phyloP scores from a whole-genome alignment of 2,888 invertebrate genomes.

The Malthinus seriepunctatus region DNA sequence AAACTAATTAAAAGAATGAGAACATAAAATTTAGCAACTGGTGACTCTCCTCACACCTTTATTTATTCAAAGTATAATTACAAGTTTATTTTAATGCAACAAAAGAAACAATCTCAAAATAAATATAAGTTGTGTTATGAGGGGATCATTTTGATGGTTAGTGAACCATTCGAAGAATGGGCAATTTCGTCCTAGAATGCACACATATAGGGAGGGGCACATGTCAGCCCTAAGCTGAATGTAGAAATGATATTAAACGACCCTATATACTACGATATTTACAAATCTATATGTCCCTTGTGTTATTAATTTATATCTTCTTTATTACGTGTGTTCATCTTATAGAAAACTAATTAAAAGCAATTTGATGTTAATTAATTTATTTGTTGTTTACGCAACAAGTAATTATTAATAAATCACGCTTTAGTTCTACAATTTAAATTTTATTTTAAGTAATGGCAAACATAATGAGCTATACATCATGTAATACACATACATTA shows the following conservation, averaged over 20 bases:
- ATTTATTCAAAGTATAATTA: too few species aligned
- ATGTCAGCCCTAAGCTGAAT: slow-evolving; percentile 15
- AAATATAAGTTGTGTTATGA: slow-evolving; percentile 18
- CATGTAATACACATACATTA: too few species aligned
- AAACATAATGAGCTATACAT: too few species aligned
- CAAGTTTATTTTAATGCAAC: slow-evolving; percentile 7
- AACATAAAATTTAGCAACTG: too few species aligned
- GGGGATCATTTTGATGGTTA: slow-evolving; percentile 49
- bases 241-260: slow-evolving; percentile 40
- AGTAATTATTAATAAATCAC: too few species aligned
- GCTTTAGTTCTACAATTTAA: too few species aligned
- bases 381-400: too few species aligned
- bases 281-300: slow-evolving; percentile 33
- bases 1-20: too few species aligned
- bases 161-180: slow-evolving; percentile 50
- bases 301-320: neutral
- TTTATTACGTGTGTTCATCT: neutral
- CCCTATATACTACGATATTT: slow-evolving; percentile 39
- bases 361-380: too few species aligned
- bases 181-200: slow-evolving; percentile 50
- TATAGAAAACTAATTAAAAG: too few species aligned
- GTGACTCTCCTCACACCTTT: too few species aligned
- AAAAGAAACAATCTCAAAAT: slow-evolving; percentile 21
- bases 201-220: slow-evolving; percentile 44
- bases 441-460: too few species aligned